Evolutionary conservation across 2,113 vertebrate species (phyloP).

Genomic region (Heterocephalus glaber): DNA sequence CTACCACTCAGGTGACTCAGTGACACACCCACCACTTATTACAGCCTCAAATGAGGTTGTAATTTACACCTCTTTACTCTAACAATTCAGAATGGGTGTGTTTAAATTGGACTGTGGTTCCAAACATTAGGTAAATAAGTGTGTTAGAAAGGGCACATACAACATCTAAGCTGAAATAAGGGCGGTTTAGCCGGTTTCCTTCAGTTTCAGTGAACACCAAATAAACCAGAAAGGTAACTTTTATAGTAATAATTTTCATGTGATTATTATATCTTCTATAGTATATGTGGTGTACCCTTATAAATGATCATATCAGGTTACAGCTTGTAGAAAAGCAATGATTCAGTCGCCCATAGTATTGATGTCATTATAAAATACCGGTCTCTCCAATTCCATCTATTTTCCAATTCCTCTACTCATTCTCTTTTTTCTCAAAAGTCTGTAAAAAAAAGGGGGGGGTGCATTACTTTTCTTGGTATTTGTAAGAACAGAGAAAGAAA

Average conservation of each 20-base stretch:
- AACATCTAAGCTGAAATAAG: not conserved
- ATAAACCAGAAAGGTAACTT: not conserved
- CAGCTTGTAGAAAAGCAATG: not conserved
- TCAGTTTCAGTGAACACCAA: not conserved
- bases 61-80: slow-evolving; percentile 18
- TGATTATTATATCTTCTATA: not conserved
- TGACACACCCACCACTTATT: not conserved
- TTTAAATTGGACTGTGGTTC: not conserved
- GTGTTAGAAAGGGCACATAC: not conserved
- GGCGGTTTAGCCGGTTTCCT: not conserved
- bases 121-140: not conserved
- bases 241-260: not conserved
- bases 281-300: not conserved
- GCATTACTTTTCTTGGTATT: slow-evolving; percentile 62
- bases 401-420: slow-evolving; percentile 60
- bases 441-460: slow-evolving; percentile 57
- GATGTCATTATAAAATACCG: slow-evolving; percentile 4
- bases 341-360: slow-evolving; percentile 3
- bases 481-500: slow-evolving; percentile 47
- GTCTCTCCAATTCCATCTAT: slow-evolving; percentile 39
- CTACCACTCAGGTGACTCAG: not conserved
- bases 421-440: slow-evolving; percentile 39
- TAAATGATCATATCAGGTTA: not conserved
- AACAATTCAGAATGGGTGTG: not conserved
- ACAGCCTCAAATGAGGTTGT: not conserved